Conservation (phyloP, 1,140 invertebrate species). For the Dolichoris vasculosae region DNA sequence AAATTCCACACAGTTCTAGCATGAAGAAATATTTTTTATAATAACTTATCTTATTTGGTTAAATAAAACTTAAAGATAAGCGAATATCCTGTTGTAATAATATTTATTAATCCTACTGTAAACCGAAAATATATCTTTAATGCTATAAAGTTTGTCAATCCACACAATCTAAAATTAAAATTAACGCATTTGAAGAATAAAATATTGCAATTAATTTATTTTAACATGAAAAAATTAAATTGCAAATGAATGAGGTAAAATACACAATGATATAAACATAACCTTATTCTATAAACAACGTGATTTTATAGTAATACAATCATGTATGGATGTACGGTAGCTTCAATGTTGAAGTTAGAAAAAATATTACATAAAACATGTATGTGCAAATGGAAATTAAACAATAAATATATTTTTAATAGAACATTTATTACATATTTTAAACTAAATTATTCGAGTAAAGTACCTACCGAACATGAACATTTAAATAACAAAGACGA, state of each 20-base stretch:
- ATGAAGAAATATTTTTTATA: constrained; percentile 57
- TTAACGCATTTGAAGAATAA: too few relatives aligned
- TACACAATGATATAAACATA: too few relatives aligned
- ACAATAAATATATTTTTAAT: constrained; percentile 39
- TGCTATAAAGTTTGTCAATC: background rate
- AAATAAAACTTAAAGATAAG: constrained; percentile 55
- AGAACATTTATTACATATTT: constrained; percentile 51
- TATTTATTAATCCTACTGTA: background rate
- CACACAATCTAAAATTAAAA: background rate
- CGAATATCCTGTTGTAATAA: background rate
- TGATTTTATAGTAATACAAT: background rate
- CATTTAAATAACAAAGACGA: constrained; percentile 34
- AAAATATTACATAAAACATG: constrained; percentile 54
- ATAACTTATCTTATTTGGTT: constrained; percentile 55
- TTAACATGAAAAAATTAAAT: too few relatives aligned
- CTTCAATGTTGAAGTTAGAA: constrained; percentile 51
- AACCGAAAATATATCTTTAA: background rate
- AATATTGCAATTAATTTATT: too few relatives aligned
- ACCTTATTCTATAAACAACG: too few relatives aligned
- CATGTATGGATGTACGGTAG: constrained; percentile 57
- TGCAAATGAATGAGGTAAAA: too few relatives aligned
- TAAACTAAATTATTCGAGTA: constrained; percentile 15
- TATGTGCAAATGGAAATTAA: constrained; percentile 44
- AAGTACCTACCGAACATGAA: constrained; percentile 26
- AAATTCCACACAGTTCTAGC: constrained; percentile 7